phyloP scores from a whole-genome alignment of 1,140 invertebrate genomes.

The Micrasema longulum region DNA sequence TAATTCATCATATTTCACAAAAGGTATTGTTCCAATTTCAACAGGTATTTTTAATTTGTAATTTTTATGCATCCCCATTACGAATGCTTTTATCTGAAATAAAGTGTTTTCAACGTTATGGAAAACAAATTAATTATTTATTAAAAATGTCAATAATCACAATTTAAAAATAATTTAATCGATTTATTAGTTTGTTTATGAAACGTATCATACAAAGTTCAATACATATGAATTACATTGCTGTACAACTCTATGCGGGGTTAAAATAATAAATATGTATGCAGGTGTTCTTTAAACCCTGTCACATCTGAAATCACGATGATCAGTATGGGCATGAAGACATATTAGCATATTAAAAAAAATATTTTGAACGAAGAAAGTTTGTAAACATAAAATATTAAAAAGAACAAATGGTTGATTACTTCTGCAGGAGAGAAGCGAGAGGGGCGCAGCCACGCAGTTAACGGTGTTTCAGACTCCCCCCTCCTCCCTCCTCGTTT shows the following conservation, averaged over 20 bases:
- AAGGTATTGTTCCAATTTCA: conserved; percentile 8
- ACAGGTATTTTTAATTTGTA: background rate
- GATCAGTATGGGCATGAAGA: too few species aligned
- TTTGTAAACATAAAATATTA: too few species aligned
- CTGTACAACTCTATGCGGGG: background rate
- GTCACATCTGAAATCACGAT: too few species aligned
- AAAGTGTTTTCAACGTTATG: background rate
- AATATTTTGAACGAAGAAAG: too few species aligned
- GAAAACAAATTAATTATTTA: background rate
- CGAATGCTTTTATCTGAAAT: conserved; percentile 13
- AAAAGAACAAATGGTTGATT: too few species aligned
- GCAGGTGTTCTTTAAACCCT: too few species aligned
- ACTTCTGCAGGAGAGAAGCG: too few species aligned
- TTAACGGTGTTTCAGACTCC: too few species aligned
- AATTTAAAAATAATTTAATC: background rate
- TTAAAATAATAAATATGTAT: background rate
- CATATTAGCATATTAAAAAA: too few species aligned
- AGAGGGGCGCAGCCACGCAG: too few species aligned
- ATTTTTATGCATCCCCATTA: conserved; percentile 10
- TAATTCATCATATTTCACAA: too few species aligned
- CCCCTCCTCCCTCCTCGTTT: too few species aligned
- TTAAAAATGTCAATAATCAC: background rate
- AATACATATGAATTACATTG: background rate
- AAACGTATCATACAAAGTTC: background rate
- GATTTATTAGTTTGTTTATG: background rate